These are phyloP conservation scores for Drosophila lacertosa DNA, from an alignment of 1,140 invertebrate species.

Conservation along the genomic window DNA sequence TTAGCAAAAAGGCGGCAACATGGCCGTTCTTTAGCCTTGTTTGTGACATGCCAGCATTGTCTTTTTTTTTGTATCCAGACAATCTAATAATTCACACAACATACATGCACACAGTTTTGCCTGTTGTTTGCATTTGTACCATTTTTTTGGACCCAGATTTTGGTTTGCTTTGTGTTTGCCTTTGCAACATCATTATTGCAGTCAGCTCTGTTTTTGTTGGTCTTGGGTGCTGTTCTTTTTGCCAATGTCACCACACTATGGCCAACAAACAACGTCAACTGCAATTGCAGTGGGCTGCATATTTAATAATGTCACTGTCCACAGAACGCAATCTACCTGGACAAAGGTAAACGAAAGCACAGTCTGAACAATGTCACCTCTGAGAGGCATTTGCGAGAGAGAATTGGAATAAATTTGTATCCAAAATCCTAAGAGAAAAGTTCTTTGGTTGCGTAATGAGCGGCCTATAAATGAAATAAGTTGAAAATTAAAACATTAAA, in stretches of 20 bases:
- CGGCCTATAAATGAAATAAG: no score
- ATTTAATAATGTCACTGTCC: slow-evolving; percentile 45
- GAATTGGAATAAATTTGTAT: no score
- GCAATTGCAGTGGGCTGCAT: slow-evolving; percentile 18
- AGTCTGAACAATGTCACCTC: background rate
- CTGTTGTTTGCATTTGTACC: slow-evolving; percentile 45
- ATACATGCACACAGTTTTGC: slow-evolving; percentile 4
- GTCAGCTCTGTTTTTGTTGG: slow-evolving; percentile 16
- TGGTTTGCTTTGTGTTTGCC: slow-evolving; percentile 29
- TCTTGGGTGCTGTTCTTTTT: slow-evolving; percentile 4
- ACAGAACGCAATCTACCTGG: slow-evolving; percentile 26
- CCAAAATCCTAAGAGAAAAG: no score
- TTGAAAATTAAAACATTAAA: no score
- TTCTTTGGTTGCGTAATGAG: no score
- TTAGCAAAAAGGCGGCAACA: slow-evolving; percentile 69
- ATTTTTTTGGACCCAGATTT: slow-evolving; percentile 34
- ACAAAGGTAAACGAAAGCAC: slow-evolving; percentile 20
- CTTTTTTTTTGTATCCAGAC: no score
- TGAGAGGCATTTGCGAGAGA: no score
- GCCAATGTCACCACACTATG: slow-evolving; percentile 35
- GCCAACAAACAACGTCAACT: slow-evolving; percentile 33
- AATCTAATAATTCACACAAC: slow-evolving; percentile 69
- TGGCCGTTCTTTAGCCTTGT: slow-evolving; percentile 39
- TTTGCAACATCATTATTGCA: slow-evolving; percentile 41
- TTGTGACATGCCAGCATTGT: slow-evolving; percentile 48